Evolutionary conservation across 2,113 vertebrate species (phyloP).

Genomic region (Apteryx owenii): DNA sequence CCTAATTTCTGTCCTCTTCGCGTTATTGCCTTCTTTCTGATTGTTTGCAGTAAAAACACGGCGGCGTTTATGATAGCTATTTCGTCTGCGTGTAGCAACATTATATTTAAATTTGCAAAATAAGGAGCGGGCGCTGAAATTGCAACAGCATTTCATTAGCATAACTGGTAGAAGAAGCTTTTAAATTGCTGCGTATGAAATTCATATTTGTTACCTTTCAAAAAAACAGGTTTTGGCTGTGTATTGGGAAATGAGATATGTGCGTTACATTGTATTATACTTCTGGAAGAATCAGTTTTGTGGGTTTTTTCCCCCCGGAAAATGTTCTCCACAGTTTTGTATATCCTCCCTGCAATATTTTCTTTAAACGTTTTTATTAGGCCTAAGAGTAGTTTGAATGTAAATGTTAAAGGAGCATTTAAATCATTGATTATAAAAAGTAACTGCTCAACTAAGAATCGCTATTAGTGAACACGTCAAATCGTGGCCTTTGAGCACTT

Average conservation of each 20-base stretch:
- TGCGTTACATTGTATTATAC: fast-evolving
- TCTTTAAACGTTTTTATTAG: background rate
- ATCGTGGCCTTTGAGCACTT: background rate
- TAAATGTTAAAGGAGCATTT: background rate
- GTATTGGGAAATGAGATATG: background rate
- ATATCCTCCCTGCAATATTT: background rate
- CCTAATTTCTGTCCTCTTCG: fast-evolving
- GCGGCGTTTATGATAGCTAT: background rate
- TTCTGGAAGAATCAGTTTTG: background rate
- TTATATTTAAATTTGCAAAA: background rate
- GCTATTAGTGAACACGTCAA: background rate
- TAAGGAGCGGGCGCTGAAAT: background rate
- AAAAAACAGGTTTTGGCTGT: background rate
- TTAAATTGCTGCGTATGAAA: background rate
- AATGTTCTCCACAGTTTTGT: too few relatives aligned
- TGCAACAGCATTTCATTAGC: background rate
- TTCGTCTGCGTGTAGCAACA: background rate
- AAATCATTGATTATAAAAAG: background rate
- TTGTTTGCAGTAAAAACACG: background rate
- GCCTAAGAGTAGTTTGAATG: background rate
- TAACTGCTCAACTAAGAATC: background rate
- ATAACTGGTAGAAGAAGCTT: background rate
- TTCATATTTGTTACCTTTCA: background rate
- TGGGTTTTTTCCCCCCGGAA: too few relatives aligned
- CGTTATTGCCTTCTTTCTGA: background rate